phyloP scores from a whole-genome alignment of 2,888 invertebrate genomes.

The Drosophila niveifrons region DNA sequence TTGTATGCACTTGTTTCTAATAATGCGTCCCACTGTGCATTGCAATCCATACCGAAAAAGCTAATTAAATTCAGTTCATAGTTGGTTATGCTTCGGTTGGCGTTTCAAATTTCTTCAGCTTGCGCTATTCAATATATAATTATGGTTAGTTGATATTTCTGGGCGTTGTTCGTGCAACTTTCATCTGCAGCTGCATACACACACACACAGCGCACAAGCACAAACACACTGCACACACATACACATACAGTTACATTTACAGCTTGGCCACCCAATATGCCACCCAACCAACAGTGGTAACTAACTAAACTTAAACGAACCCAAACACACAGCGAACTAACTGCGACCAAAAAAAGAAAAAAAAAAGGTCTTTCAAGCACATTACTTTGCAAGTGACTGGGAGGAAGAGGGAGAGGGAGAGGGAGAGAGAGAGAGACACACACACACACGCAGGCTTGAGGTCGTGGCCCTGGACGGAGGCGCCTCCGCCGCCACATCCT shows the following conservation, averaged over 20 bases:
- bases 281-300: constrained; percentile 11
- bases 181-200: constrained; percentile 51
- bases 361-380: constrained; percentile 50
- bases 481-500: background rate
- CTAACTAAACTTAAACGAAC: constrained; percentile 21
- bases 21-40: constrained; percentile 44
- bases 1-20: background rate
- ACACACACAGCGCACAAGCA: background rate
- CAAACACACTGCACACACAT: background rate
- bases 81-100: constrained; percentile 69
- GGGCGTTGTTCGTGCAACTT: constrained; percentile 45
- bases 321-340: constrained; percentile 23
- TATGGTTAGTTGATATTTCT: constrained; percentile 72
- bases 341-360: constrained; percentile 46
- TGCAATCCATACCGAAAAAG: constrained; percentile 41
- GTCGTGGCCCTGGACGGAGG: constrained; percentile 66
- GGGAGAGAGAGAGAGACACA: constrained; percentile 12
- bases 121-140: constrained; percentile 70
- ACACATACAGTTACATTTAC: background rate
- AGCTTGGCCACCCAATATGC: background rate
- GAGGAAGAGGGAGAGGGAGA: constrained; percentile 12
- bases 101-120: constrained; percentile 61
- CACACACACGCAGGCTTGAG: constrained; percentile 46
- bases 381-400: background rate
- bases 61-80: constrained; percentile 82